Conservation (phyloP, 2,113 vertebrate genomes). For the Formicarius rufipectus region DNA sequence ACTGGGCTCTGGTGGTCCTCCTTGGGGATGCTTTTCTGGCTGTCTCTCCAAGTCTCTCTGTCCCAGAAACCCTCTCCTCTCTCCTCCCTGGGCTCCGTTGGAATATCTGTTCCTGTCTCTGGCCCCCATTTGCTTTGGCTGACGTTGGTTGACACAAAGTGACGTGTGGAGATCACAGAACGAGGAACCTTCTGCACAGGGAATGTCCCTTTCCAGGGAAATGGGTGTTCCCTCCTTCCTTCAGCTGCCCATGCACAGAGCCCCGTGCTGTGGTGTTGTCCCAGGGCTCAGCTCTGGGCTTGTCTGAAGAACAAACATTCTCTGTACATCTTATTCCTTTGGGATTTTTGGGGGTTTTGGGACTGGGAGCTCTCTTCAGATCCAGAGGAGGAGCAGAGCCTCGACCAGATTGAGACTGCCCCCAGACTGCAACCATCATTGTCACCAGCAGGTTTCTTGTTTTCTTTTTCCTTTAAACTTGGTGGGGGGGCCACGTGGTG, state of each 20-base stretch:
- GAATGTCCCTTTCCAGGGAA: not conserved
- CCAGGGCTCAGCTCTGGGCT: not conserved
- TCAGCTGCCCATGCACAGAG: not conserved
- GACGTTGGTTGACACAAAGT: not conserved
- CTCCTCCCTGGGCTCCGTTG: not conserved
- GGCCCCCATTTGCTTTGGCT: not conserved
- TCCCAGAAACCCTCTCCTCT: not conserved
- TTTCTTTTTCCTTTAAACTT: no score
- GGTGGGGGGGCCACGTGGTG: no score
- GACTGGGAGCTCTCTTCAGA: no score
- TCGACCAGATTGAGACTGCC: no score
- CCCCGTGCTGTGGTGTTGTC: not conserved
- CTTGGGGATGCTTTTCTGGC: not conserved
- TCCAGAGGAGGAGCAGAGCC: no score
- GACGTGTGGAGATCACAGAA: not conserved
- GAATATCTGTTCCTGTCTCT: not conserved
- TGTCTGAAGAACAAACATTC: not conserved
- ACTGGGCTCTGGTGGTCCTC: not conserved
- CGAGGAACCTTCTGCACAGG: not conserved
- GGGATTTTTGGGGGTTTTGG: fast-evolving
- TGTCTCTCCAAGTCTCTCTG: fast-evolving
- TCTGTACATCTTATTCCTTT: not conserved
- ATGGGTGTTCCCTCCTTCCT: not conserved
- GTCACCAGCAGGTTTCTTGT: no score
- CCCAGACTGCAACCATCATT: no score